Evolutionary conservation across 2,888 invertebrate genomes (phyloP).

Genomic region (Mesorhabditis sp.): DNA sequence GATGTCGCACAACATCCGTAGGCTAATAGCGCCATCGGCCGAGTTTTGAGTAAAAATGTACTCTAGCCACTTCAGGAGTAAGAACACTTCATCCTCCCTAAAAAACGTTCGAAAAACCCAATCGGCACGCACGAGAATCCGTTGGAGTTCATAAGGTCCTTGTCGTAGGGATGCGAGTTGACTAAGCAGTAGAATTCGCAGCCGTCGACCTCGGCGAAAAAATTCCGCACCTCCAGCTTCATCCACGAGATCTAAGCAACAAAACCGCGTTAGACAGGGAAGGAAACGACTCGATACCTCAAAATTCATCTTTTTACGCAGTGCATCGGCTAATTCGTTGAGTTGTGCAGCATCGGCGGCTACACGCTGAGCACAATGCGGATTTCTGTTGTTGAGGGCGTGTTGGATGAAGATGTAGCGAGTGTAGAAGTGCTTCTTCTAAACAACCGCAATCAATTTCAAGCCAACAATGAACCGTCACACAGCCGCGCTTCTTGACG

Average conservation of each 20-base stretch:
- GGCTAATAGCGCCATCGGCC: background rate
- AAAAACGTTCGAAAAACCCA: background rate
- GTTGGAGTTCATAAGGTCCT: background rate
- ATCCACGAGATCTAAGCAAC: background rate
- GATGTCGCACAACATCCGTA: background rate
- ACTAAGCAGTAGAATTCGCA: background rate
- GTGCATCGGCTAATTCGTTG: background rate
- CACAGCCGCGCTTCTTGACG: too few species aligned
- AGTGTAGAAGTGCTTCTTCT: too few species aligned
- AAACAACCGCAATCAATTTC: too few species aligned
- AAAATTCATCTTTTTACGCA: background rate
- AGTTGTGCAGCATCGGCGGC: background rate
- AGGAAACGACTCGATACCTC: background rate
- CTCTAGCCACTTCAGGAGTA: background rate
- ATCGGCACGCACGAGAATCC: background rate
- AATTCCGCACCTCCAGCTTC: background rate
- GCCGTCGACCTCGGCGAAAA: background rate
- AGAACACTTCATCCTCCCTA: constrained; percentile 1
- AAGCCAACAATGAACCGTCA: too few species aligned
- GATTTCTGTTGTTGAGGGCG: background rate
- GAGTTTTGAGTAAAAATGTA: constrained; percentile 1
- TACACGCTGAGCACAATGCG: background rate
- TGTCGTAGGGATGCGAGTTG: background rate
- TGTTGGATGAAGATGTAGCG: background rate
- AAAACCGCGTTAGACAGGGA: background rate